Conservation (phyloP, 2,113 vertebrate species). For the Dicaeum eximium region DNA sequence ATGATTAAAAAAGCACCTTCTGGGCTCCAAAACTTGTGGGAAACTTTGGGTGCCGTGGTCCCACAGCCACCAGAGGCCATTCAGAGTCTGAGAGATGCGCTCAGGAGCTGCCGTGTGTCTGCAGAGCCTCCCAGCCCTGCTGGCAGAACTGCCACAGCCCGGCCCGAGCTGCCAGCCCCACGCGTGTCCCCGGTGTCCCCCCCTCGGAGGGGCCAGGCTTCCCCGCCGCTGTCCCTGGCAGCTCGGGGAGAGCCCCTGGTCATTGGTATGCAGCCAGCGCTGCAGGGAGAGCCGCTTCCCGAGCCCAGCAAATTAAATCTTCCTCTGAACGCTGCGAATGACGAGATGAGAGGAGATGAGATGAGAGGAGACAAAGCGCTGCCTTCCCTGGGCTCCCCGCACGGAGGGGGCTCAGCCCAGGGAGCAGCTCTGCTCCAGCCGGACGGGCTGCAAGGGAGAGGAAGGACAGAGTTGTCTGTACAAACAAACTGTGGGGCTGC, state of each 20-base stretch:
- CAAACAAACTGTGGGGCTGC: too few species aligned
- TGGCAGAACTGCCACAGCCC: fast-evolving
- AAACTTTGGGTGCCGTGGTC: fast-evolving
- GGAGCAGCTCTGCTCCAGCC: not conserved
- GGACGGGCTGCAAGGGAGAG: too few species aligned
- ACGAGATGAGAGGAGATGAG: slow-evolving; percentile 31
- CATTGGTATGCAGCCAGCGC: slow-evolving; percentile 2
- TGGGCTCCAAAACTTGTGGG: not conserved
- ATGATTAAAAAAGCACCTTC: fast-evolving
- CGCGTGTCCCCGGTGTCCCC: not conserved
- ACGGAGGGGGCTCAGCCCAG: fast-evolving
- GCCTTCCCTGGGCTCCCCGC: not conserved
- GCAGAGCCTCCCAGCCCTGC: not conserved
- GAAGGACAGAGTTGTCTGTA: too few species aligned
- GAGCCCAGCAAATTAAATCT: slow-evolving; percentile 54
- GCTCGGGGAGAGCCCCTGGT: not conserved
- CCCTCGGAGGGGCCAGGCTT: not conserved
- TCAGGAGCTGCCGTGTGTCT: fast-evolving
- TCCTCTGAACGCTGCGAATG: slow-evolving; percentile 20
- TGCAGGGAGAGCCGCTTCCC: not conserved
- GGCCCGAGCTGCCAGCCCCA: not conserved
- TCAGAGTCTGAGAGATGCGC: fast-evolving
- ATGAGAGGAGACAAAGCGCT: not conserved
- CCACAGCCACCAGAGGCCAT: not conserved
- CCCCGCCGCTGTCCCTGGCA: not conserved